Conservation (phyloP, 2,888 invertebrate species). For the Hypercompe scribonia region DNA sequence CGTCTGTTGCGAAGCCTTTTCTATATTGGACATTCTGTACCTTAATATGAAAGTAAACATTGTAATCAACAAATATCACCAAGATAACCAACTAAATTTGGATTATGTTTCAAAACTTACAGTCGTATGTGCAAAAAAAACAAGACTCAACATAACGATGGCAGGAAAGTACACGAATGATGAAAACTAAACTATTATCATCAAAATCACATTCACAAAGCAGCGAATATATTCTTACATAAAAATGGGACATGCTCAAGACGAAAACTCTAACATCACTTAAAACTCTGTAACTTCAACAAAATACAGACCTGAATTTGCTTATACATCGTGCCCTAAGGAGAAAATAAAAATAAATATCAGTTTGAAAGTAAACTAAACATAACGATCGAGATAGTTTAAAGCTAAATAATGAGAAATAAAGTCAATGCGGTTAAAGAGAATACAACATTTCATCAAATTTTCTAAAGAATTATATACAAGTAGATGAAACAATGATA, state of each 20-base stretch:
- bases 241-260: slow-evolving; percentile 66
- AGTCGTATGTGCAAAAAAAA: slow-evolving; percentile 30
- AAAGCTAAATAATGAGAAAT: slow-evolving; percentile 16
- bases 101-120: not conserved
- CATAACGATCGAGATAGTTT: slow-evolving; percentile 24
- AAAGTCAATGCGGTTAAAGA: not conserved
- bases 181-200: slow-evolving; percentile 38
- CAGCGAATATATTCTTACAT: slow-evolving; percentile 49
- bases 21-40: not conserved
- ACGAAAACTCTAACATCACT: slow-evolving; percentile 73
- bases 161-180: slow-evolving; percentile 25
- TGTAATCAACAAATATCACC: not conserved
- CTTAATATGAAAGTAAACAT: not conserved
- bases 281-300: slow-evolving; percentile 64
- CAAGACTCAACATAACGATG: slow-evolving; percentile 21
- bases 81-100: not conserved
- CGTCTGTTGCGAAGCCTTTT: not conserved
- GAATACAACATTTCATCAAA: not conserved
- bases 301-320: slow-evolving; percentile 86
- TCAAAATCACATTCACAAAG: slow-evolving; percentile 54
- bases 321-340: slow-evolving; percentile 85
- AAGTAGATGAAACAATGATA: not conserved
- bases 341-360: slow-evolving; percentile 72
- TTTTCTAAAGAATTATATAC: not conserved
- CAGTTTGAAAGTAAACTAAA: slow-evolving; percentile 54